phyloP scores from a whole-genome alignment of 2,113 vertebrate genomes.

The Aptenodytes forsteri region DNA sequence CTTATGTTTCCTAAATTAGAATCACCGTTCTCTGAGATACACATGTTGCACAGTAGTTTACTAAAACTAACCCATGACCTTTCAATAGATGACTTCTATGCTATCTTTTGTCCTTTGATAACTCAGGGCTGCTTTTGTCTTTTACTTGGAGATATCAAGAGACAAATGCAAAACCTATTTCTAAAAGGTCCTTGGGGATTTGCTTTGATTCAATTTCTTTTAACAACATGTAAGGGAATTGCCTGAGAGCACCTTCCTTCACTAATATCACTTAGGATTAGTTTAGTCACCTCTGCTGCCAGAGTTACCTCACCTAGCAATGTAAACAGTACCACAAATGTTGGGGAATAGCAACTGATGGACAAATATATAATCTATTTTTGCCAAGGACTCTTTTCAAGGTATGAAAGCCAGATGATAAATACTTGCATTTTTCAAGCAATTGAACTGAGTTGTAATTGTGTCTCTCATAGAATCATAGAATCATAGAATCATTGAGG shows the following conservation, averaged over 20 bases:
- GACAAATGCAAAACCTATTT: neutral
- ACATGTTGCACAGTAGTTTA: neutral
- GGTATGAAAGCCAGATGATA: neutral
- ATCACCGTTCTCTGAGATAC: neutral
- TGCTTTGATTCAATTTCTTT: slow-evolving; percentile 22
- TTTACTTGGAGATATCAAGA: neutral
- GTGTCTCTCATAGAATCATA: no score
- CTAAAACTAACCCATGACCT: neutral
- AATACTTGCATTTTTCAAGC: neutral
- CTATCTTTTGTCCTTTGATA: neutral
- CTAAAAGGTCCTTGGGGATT: neutral
- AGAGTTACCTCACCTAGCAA: neutral
- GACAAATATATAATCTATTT: neutral
- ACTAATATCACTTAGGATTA: neutral
- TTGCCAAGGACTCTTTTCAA: neutral
- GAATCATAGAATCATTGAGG: no score
- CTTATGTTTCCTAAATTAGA: neutral
- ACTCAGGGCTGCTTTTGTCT: neutral
- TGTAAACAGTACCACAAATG: neutral
- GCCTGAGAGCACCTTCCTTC: neutral
- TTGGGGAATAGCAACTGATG: neutral
- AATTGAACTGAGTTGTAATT: neutral
- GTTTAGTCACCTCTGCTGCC: neutral
- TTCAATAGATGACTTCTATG: neutral
- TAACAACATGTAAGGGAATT: neutral